Conservation (phyloP, 2,888 invertebrate genomes). For the Scaptomyza parva region DNA sequence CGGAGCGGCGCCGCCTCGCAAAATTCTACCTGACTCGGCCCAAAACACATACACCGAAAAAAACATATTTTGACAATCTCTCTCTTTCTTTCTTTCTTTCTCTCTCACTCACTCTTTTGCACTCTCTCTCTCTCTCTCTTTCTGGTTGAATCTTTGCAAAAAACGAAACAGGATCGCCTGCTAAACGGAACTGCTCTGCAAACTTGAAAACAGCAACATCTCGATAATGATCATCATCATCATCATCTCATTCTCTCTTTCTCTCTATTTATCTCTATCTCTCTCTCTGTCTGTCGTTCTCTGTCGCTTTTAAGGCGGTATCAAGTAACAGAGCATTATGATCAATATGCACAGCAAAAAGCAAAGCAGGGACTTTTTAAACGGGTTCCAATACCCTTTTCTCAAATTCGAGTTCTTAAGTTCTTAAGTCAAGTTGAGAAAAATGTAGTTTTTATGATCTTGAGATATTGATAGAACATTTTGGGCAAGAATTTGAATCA, state of each 20-base stretch:
- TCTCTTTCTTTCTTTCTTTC: constrained; percentile 12
- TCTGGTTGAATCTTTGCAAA: constrained; percentile 6
- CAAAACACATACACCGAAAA: constrained; percentile 9
- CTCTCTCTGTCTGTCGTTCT: constrained; percentile 5
- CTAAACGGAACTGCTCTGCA: constrained; percentile 70
- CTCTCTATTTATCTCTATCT: neutral
- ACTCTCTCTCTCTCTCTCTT: neutral
- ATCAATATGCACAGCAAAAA: constrained; percentile 66
- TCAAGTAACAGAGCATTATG: constrained; percentile 73
- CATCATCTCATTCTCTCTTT: constrained; percentile 21
- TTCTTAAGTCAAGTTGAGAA: too few species aligned
- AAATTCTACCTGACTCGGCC: constrained; percentile 46
- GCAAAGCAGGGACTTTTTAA: constrained; percentile 43
- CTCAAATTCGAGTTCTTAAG: too few species aligned
- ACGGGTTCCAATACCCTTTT: constrained; percentile 39
- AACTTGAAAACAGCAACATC: constrained; percentile 38
- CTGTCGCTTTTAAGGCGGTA: constrained; percentile 38
- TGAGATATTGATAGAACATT: too few species aligned
- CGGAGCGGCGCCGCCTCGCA: constrained; percentile 37
- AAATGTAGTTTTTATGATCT: too few species aligned
- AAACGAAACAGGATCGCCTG: constrained; percentile 59
- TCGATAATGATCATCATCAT: constrained; percentile 25
- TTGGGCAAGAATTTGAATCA: too few species aligned
- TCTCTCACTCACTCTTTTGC: constrained; percentile 8
- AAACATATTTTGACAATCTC: constrained; percentile 12